Evolutionary conservation across 2,888 invertebrate species (phyloP), one percentile per base, ranked within the genome.

Genomic region (Synanthedon formicaeformis): DNA sequence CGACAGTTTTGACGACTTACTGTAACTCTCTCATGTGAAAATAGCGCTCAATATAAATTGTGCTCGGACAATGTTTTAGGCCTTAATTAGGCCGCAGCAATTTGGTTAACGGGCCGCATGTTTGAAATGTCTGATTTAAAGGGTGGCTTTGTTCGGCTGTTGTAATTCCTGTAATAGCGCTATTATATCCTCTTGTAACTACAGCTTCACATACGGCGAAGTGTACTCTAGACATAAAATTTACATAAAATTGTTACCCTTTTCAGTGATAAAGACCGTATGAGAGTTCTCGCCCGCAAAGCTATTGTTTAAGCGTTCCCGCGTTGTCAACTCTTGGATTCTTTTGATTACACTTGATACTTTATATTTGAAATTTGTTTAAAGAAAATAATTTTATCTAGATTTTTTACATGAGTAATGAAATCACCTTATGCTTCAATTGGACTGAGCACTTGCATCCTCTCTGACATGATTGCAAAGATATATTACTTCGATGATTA

Each of bases 91-190:
- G 34, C 34, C 2, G 34, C 34, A 34, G 34, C 8, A 34, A 34
- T 34, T 34, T 34, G 34, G 6, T 34, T 34, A 34, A 34, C 8
- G 34, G 34, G 10, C 34, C 34, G 34, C 34, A 34, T 34, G 34
- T 34, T 34, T 34, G 34, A 34, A 34, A 34, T 34, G 10, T 2
- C 34, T 34, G 34, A 34, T 45, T 45, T 45, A 14, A 12, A n/a
- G 45, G 45, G 45, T 45, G 45, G 13, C 45, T 14, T 45, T 14
- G 45, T 65, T 64, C 55, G 57, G 61, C 57, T 60, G 57, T 60
- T 67, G 73, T 71, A 75, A 76, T 78, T 77, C 69, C 67, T 71
- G 67, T 78, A 78, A 81, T 75, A 73, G 73, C 59, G 73, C 75
- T 77, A 78, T 79, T 79, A 78, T 74, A 74, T 73, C 64, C 68